Percentiles rank a stretch among this genome's conserved stretches.
phyloP scores from a whole-genome alignment of 2,113 vertebrate genomes.

The Thalassarche chlororhynchos region DNA sequence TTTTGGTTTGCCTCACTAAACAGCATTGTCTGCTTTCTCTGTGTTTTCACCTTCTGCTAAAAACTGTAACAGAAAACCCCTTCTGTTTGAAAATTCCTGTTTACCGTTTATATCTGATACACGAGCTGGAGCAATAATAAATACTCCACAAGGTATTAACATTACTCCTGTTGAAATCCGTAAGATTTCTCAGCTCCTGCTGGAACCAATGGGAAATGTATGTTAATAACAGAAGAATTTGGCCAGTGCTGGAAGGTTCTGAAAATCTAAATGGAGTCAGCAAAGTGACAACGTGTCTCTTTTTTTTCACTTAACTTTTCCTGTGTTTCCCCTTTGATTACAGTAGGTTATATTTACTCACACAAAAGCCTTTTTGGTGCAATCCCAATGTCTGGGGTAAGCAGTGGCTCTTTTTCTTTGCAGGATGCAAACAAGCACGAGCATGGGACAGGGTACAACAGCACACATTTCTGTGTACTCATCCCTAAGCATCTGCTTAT shows the following conservation, averaged over 20 bases:
- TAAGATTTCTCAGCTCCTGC: neutral
- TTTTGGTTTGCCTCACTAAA: neutral
- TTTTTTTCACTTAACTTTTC: neutral
- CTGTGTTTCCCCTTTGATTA: neutral
- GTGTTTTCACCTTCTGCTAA: neutral
- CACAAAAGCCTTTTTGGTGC: neutral
- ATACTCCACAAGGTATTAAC: neutral
- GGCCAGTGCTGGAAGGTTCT: neutral
- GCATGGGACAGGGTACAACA: neutral
- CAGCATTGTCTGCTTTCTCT: neutral
- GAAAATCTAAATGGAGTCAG: neutral
- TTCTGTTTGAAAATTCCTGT: neutral
- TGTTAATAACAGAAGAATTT: neutral
- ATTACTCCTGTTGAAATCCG: neutral
- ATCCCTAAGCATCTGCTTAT: neutral
- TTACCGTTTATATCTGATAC: neutral
- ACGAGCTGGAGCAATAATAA: neutral
- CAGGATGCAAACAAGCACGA: neutral
- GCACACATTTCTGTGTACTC: neutral
- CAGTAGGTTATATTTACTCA: neutral
- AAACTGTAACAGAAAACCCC: neutral
- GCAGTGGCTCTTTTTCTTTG: neutral
- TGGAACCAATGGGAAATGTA: neutral
- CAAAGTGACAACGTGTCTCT: accelerated
- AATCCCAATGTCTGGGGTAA: neutral